A percentile compares a stretch with the other conserved stretches of the same genome.
phyloP scores from a whole-genome alignment of 2,113 vertebrate genomes.

The Dicrurus megarhynchus region DNA sequence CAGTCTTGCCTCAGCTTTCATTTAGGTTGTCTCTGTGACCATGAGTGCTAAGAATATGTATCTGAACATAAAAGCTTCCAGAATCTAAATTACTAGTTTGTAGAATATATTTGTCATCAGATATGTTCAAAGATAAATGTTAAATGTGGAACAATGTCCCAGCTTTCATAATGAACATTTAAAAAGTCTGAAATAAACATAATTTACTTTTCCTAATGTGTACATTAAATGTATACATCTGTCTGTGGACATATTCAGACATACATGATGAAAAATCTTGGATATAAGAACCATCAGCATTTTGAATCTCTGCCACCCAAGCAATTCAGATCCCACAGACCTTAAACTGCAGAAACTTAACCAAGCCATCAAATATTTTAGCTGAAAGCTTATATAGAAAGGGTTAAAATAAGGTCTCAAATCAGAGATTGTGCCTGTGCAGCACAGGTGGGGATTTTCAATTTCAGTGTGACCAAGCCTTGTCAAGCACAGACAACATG shows the following conservation, averaged over 20 bases:
- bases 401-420: background rate
- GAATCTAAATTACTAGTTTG: background rate
- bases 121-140: background rate
- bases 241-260: background rate
- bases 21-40: background rate
- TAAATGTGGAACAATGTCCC: background rate
- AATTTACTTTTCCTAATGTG: background rate
- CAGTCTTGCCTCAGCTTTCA: background rate
- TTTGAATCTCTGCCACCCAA: background rate
- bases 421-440: background rate
- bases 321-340: background rate
- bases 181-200: background rate
- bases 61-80: background rate
- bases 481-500: background rate
- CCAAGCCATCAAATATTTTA: background rate
- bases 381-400: background rate
- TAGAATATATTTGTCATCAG: background rate
- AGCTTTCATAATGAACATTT: background rate
- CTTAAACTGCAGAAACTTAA: background rate
- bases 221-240: background rate
- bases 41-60: background rate
- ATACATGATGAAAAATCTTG: background rate
- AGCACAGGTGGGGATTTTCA: background rate
- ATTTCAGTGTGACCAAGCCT: background rate
- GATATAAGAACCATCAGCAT: background rate